These are phyloP conservation scores for Pontoporia blainvillei DNA, from an alignment of 2,113 vertebrate species.

Conservation along the genomic window DNA sequence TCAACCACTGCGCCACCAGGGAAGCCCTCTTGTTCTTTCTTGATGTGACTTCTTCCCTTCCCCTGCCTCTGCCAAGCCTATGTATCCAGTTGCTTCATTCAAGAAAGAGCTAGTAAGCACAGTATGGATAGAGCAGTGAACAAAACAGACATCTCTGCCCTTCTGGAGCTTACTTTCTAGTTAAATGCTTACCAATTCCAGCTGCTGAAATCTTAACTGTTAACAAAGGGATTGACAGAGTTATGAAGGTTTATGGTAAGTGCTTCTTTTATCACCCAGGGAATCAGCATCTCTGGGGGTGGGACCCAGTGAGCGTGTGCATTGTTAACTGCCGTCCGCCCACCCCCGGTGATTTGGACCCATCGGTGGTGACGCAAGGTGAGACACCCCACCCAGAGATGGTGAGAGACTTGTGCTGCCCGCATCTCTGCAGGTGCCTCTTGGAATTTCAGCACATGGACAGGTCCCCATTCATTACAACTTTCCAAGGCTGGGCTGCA, in stretches of 20 bases:
- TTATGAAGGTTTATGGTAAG: background rate
- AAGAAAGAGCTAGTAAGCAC: background rate
- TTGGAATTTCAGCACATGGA: background rate
- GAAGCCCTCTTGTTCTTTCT: background rate
- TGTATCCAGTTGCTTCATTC: background rate
- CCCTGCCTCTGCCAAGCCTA: background rate
- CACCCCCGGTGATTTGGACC: background rate
- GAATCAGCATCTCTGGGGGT: background rate
- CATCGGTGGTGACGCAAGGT: rapidly evolving
- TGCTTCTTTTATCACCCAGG: background rate
- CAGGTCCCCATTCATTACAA: background rate
- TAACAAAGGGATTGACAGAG: background rate
- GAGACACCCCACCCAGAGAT: rapidly evolving
- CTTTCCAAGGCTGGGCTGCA: background rate
- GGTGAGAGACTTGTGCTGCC: background rate
- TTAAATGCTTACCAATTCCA: background rate
- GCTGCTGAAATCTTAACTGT: background rate
- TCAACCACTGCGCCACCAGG: background rate
- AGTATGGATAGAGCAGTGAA: background rate
- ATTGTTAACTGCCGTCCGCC: rapidly evolving
- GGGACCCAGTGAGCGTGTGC: rapidly evolving
- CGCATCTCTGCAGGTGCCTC: background rate
- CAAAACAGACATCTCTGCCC: background rate
- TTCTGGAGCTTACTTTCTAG: background rate
- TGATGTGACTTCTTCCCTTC: background rate